phyloP scores from a whole-genome alignment of 2,797 vertebrate genomes.

The Gorsachius magnificus region DNA sequence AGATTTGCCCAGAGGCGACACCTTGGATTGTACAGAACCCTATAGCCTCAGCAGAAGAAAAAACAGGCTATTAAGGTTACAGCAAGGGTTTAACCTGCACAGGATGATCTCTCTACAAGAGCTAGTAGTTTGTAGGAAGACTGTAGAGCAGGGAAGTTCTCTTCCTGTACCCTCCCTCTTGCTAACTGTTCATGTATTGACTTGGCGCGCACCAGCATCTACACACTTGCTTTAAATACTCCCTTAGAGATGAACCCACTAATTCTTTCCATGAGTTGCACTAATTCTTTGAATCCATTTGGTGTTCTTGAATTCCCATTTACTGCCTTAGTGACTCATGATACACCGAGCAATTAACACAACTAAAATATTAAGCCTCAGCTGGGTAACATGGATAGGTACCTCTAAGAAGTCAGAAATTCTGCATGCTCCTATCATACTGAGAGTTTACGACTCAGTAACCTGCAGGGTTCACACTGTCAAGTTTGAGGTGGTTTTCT shows the following conservation, averaged over 20 bases:
- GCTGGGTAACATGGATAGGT: neutral
- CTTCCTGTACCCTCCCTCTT: neutral
- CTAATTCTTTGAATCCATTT: neutral
- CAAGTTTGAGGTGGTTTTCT: accelerated
- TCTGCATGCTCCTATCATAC: too few species aligned
- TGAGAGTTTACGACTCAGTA: too few species aligned
- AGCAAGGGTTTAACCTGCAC: neutral
- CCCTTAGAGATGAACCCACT: neutral
- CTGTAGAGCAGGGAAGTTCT: neutral
- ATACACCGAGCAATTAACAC: neutral
- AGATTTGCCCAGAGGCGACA: neutral
- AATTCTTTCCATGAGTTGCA: neutral
- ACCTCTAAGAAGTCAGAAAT: neutral
- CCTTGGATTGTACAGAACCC: too few species aligned
- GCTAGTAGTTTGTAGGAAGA: neutral
- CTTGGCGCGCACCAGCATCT: too few species aligned
- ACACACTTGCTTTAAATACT: neutral
- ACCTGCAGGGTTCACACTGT: neutral
- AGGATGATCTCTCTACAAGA: neutral
- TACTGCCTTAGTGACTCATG: neutral
- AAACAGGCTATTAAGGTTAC: neutral
- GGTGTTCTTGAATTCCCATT: neutral
- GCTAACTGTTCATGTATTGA: neutral
- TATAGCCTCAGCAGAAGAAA: neutral
- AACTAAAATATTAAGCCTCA: neutral